Evolutionary conservation across 1,140 invertebrate species (phyloP), one percentile per base, ranked within the genome.

Genomic region (Euglossa dilemma): DNA sequence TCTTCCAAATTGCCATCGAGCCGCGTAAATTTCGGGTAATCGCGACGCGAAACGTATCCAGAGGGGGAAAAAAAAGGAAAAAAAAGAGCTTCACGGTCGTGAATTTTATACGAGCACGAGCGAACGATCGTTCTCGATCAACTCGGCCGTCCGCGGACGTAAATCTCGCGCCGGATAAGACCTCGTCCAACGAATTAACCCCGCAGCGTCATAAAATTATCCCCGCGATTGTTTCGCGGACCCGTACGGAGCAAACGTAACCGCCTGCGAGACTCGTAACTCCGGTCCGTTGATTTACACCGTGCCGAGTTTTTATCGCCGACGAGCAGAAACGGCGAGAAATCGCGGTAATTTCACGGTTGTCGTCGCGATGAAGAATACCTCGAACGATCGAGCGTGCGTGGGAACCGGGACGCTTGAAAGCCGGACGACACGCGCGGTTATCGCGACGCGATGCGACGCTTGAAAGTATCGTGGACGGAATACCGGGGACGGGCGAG

Each of bases 1-100:
- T 25, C 23, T 16, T 11, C 45, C 2, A 54, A 82, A 59, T 54
- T 8, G 59, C 36, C 56, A 66, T 66, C 61, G 25, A 23, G 5
- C 9, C n/a, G 79, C 47, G 52, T 66, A 81, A 81, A 81, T 75
- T 66, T 74, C 36, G 9, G 36, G 25, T 75, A 75, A 81, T 74
- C 61, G 25, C 56, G 20, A 20, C 23, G 67, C 8, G 28, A 14
- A 52, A 20, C 52, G 50, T n/a, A 57, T 47, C 14, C 2, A 9
- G 11, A 18, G 43, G 66, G 23, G 25, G 4, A 36, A 36, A 36
- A 36, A 36, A 4, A 18, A 52, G 66, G 23, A 50, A 36, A 36
- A 36, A 36, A 36, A 4, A 18, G 43, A 66, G 23, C 43, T 67
- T 75, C 52, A 16, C 20, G 47, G 6, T 11, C 16, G 43, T 50